These are phyloP conservation scores for Nettapus auritus DNA, from an alignment of 2,113 vertebrate genomes.

Conservation along the genomic window DNA sequence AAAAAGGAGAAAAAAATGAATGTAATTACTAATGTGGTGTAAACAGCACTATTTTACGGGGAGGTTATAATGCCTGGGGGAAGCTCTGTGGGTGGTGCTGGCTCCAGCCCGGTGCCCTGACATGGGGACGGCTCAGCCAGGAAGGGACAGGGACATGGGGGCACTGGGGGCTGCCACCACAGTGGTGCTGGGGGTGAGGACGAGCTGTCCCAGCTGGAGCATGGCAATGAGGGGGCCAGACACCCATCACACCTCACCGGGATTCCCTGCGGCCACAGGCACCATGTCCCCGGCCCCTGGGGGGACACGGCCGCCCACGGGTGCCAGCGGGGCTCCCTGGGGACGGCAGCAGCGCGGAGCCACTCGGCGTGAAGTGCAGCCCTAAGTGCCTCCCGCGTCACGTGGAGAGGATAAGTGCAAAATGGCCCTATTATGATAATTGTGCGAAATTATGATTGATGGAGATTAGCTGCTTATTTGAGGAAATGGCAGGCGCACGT, in stretches of 20 bases:
- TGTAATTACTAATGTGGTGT: background rate
- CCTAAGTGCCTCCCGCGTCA: constrained; percentile 44
- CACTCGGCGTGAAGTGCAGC: constrained; percentile 34
- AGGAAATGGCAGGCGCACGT: constrained; percentile 27
- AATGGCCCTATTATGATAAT: constrained; percentile 67
- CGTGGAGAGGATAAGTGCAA: constrained; percentile 56
- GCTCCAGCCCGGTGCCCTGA: fast-evolving
- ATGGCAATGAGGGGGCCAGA: fast-evolving
- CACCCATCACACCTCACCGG: fast-evolving
- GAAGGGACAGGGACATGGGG: background rate
- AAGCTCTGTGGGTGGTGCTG: fast-evolving
- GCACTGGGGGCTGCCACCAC: fast-evolving
- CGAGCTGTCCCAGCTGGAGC: background rate
- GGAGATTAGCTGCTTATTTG: constrained; percentile 58
- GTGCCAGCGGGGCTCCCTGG: background rate
- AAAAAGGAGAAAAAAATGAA: background rate
- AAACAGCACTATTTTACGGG: background rate
- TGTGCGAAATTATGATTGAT: constrained; percentile 61
- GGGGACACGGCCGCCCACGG: background rate
- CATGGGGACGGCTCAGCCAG: background rate
- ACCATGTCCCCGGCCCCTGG: background rate
- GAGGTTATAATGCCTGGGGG: fast-evolving
- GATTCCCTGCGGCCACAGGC: background rate
- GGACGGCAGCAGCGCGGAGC: background rate
- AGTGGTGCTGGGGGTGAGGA: fast-evolving